phyloP scores from a whole-genome alignment of 1,140 invertebrate genomes.

The Chymomyza costata region DNA sequence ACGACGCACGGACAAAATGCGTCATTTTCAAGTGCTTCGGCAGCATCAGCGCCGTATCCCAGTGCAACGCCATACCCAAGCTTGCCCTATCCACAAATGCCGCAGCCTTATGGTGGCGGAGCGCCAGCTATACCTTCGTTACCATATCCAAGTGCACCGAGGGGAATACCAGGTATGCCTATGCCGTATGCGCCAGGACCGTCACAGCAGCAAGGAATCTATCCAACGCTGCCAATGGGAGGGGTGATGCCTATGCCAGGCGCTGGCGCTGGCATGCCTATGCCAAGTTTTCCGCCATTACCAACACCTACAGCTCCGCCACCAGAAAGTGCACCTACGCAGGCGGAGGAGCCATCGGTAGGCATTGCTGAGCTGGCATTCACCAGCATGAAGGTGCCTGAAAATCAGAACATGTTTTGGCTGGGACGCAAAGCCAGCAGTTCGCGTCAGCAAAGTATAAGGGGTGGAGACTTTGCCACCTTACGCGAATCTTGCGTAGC shows the following conservation, averaged over 20 bases:
- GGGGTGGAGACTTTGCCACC: slow-evolving; percentile 83
- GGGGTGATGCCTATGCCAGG: neutral
- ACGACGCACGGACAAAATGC: slow-evolving; percentile 43
- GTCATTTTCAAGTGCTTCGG: slow-evolving; percentile 24
- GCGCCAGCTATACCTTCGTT: slow-evolving; percentile 13
- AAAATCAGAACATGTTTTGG: slow-evolving; percentile 69
- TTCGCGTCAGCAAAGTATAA: slow-evolving; percentile 50
- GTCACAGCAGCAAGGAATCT: slow-evolving; percentile 25
- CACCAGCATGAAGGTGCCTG: slow-evolving; percentile 66
- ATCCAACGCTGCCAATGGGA: slow-evolving; percentile 14
- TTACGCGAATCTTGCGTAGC: slow-evolving; percentile 83
- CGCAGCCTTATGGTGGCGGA: slow-evolving; percentile 6
- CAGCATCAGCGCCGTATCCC: slow-evolving; percentile 37
- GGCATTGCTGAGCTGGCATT: slow-evolving; percentile 58
- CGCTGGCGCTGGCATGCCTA: neutral
- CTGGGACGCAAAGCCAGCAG: slow-evolving; percentile 58
- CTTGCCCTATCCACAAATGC: slow-evolving; percentile 44
- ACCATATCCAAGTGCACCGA: slow-evolving; percentile 40
- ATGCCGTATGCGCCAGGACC: slow-evolving; percentile 55
- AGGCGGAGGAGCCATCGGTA: slow-evolving; percentile 60
- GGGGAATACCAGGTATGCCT: slow-evolving; percentile 55
- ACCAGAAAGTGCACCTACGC: slow-evolving; percentile 39
- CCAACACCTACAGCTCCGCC: slow-evolving; percentile 42
- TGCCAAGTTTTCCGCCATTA: slow-evolving; percentile 36
- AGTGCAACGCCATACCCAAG: slow-evolving; percentile 42